Evolutionary conservation across 2,888 invertebrate genomes (phyloP).

Genomic region (Ceriagrion tenellum): DNA sequence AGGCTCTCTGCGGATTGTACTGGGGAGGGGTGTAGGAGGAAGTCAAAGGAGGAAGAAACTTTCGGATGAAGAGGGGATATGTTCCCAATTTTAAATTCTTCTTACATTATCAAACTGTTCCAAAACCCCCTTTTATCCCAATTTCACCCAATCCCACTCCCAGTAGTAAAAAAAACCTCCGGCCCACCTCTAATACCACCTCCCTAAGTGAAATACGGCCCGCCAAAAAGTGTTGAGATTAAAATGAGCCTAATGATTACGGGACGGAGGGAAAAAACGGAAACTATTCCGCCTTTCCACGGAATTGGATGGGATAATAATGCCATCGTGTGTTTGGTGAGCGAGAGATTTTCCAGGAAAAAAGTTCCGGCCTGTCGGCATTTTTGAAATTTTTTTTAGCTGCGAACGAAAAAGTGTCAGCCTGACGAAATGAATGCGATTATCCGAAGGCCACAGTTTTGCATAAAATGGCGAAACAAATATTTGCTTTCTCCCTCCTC

Average conservation of each 20-base stretch:
- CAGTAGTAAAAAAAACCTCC: not conserved
- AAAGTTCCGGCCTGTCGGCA: not conserved
- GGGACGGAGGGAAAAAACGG: not conserved
- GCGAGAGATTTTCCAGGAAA: not conserved
- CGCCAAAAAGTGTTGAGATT: not conserved
- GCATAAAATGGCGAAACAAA: not conserved
- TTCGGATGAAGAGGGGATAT: not conserved
- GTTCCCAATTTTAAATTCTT: not conserved
- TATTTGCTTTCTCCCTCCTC: not conserved
- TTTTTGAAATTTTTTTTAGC: not conserved
- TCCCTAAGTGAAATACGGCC: not conserved
- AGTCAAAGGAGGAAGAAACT: not conserved
- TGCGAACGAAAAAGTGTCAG: not conserved
- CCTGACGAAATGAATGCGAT: not conserved
- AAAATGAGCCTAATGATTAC: not conserved
- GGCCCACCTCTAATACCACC: not conserved
- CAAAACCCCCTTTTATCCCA: not conserved
- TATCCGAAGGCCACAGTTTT: not conserved
- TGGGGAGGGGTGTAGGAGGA: not conserved
- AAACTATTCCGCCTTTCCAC: not conserved
- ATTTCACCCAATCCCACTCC: not conserved
- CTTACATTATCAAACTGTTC: not conserved
- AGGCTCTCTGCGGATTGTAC: not conserved
- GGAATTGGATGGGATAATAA: not conserved
- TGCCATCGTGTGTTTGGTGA: not conserved